A percentile compares a stretch with the other conserved stretches of the same genome.
Conservation (phyloP, 2,113 vertebrate species). For the Penelope pileata region DNA sequence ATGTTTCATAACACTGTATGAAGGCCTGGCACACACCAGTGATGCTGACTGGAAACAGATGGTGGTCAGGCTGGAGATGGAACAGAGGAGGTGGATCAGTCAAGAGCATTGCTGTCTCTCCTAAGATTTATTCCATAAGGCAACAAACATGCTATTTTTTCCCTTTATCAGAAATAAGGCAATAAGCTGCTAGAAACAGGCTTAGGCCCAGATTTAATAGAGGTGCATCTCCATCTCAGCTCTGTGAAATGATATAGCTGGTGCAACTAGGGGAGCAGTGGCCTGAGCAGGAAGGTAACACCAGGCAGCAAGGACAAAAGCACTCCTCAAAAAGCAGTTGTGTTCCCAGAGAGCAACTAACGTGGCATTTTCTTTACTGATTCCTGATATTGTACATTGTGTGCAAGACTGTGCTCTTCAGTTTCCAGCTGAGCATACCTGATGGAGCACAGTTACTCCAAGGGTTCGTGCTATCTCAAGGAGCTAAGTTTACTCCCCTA, state of each 20-base stretch:
- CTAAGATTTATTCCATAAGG: background rate
- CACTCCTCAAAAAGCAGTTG: background rate
- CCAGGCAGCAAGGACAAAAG: background rate
- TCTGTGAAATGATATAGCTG: background rate
- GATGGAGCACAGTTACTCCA: background rate
- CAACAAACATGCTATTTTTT: background rate
- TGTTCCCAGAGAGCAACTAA: background rate
- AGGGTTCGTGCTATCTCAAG: background rate
- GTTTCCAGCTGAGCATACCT: background rate
- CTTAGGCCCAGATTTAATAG: background rate
- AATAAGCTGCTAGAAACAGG: background rate
- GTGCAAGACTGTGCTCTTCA: background rate
- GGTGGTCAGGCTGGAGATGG: accelerated
- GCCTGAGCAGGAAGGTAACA: background rate
- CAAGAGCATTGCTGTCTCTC: background rate
- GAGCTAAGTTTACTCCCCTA: background rate
- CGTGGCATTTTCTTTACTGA: background rate
- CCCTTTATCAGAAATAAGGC: background rate
- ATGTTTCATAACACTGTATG: background rate
- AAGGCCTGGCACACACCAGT: background rate
- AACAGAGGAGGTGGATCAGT: background rate
- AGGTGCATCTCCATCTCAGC: background rate
- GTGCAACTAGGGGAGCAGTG: background rate
- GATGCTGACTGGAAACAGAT: background rate
- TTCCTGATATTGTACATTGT: background rate